Base-by-base conservation (phyloP, 2,113 vertebrate species). In the Sebastes fasciatus region DNA sequence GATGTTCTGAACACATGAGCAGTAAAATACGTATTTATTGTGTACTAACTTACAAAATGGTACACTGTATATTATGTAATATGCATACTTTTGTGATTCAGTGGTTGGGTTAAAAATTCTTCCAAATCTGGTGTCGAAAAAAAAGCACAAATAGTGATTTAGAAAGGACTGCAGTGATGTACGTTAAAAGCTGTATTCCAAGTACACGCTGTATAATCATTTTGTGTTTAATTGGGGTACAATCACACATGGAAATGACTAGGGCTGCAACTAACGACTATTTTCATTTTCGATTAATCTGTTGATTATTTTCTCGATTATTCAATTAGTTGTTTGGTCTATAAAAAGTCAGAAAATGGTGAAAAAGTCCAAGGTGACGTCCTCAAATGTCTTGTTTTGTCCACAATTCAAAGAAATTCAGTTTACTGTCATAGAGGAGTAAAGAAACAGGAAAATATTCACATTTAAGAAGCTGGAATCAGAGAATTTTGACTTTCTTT, bases 131-230 rank as follows among this genome's bases (percentile, higher is more conserved):
- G 4, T 57, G 48, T 61, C 2, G 2, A 1, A 66, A 69, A 45
- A 77, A 86, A 86, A 89, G 75, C 82, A 85, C 73, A 82, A 85
- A 87, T 49, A 52, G 21, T 26, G 3, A 74, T 74, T 77, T 64
- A 54, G 52, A 83, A 45, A 72, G 12, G 48, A 71, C 52, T 49
- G 5, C 63, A 69, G 77, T 26, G 6, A 51, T 12, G 4, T 54
- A 43, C 1, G 1, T 52, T 8, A 14, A 63, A 58, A 72, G 19
- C 26, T 79, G 16, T 74, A 26, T 58, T 76, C 5, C 46, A 66
- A 77, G 63, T 45, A 26, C 54, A 74, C 8, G 26, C 65, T 12
- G 4, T 10, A 8, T 54, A 9, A 40, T 64, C 7, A 46, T 60
- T 70, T 60, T 74, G 40, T 66, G 45, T 51, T 69, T 42, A 54